phyloP scores from a whole-genome alignment of 2,888 invertebrate genomes.

The Pandemis cinnamomeana region DNA sequence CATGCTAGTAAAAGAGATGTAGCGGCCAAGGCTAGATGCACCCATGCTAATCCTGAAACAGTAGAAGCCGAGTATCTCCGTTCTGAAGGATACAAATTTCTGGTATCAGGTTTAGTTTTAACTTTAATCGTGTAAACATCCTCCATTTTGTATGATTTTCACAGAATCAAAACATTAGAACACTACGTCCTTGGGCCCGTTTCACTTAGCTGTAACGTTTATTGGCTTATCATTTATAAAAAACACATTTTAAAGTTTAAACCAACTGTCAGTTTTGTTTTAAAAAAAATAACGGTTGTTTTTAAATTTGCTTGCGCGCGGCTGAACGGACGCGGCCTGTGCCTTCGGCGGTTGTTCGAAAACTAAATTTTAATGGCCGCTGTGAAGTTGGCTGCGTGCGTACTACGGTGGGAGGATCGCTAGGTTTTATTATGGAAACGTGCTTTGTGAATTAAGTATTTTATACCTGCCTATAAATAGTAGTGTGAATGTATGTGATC shows the following conservation, averaged over 20 bases:
- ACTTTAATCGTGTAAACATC: slow-evolving; percentile 88
- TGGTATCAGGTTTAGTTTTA: slow-evolving; percentile 85
- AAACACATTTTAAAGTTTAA: slow-evolving; percentile 1
- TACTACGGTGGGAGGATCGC: slow-evolving; percentile 18
- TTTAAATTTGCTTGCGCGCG: slow-evolving; percentile 32
- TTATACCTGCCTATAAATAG: background rate
- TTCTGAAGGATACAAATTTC: slow-evolving; percentile 86
- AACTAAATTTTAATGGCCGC: slow-evolving; percentile 53
- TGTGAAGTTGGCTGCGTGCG: slow-evolving; percentile 25
- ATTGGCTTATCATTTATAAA: background rate
- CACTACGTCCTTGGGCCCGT: slow-evolving; percentile 17
- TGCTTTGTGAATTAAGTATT: background rate
- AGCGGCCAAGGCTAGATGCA: slow-evolving; percentile 85
- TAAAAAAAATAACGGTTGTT: slow-evolving; percentile 40
- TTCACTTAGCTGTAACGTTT: slow-evolving; percentile 11
- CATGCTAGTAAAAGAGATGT: slow-evolving; percentile 84
- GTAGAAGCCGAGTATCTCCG: slow-evolving; percentile 87
- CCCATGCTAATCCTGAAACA: slow-evolving; percentile 86
- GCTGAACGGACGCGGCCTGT: slow-evolving; percentile 39
- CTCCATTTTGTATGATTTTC: slow-evolving; percentile 80
- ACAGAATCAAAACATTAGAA: slow-evolving; percentile 44
- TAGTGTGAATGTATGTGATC: background rate
- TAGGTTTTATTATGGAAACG: slow-evolving; percentile 2
- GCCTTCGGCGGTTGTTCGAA: slow-evolving; percentile 49
- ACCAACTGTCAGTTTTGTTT: slow-evolving; percentile 34